phyloP scores from a whole-genome alignment of 2,113 vertebrate genomes.

The Eulemur rufifrons region DNA sequence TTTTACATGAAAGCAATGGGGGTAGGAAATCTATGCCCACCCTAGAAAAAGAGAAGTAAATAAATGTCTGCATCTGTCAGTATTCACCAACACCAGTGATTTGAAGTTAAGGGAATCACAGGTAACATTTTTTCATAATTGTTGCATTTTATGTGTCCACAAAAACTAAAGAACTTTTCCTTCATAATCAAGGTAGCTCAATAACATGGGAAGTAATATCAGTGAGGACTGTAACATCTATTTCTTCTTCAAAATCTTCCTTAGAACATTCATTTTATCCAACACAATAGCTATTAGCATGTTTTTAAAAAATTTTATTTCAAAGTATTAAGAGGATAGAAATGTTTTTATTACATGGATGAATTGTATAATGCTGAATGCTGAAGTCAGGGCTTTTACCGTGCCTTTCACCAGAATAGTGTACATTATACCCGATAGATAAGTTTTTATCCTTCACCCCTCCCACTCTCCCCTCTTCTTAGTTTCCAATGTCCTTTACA shows the following conservation, averaged over 20 bases:
- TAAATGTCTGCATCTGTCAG: not conserved
- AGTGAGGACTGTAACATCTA: slow-evolving; percentile 72
- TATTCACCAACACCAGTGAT: not conserved
- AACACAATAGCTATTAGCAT: not conserved
- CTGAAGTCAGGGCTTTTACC: no score
- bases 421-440: no score
- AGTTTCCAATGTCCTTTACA: no score
- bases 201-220: slow-evolving; percentile 83
- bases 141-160: not conserved
- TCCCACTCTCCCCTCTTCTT: no score
- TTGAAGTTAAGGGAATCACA: not conserved
- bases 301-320: not conserved
- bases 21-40: not conserved
- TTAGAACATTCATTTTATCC: not conserved
- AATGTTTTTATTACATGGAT: no score
- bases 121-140: not conserved
- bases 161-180: not conserved
- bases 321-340: no score
- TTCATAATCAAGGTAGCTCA: not conserved
- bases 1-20: not conserved
- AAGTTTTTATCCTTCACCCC: no score
- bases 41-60: not conserved
- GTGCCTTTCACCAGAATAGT: no score
- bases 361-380: no score
- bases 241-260: not conserved